Conservation (phyloP, 2,113 vertebrate genomes). For the Chaetura pelagica region DNA sequence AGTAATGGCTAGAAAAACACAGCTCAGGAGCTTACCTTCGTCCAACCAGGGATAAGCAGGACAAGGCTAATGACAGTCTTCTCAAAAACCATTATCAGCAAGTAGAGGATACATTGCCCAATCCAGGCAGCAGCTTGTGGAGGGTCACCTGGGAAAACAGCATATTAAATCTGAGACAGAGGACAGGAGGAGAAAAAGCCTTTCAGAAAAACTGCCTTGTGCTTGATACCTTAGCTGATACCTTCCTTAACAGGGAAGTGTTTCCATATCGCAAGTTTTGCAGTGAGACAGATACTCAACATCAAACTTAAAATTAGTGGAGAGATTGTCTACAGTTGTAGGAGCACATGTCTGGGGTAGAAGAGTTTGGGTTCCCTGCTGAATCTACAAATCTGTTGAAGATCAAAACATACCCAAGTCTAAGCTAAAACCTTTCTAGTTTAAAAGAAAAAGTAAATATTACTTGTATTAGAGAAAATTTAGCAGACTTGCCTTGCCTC, state of each 20-base stretch:
- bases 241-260: background rate
- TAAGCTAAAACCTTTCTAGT: background rate
- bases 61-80: constrained; percentile 79
- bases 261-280: background rate
- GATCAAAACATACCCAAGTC: background rate
- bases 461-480: background rate
- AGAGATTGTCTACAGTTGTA: background rate
- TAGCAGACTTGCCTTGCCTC: background rate
- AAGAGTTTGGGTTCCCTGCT: background rate
- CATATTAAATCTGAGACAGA: background rate
- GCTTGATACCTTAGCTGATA: background rate
- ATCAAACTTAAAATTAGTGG: background rate
- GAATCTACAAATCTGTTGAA: background rate
- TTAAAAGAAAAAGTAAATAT: too few species aligned
- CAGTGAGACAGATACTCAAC: background rate
- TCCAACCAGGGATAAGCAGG: constrained; percentile 81
- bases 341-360: background rate
- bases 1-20: background rate
- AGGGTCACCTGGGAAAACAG: constrained; percentile 71
- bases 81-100: constrained; percentile 83
- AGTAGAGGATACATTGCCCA: constrained; percentile 79
- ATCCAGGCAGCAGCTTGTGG: constrained; percentile 79
- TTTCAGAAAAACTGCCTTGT: background rate
- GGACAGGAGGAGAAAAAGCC: background rate
- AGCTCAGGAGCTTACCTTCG: constrained; percentile 66